Base-by-base conservation (phyloP, 1,140 invertebrate species). In the Berghia stephanieae region DNA sequence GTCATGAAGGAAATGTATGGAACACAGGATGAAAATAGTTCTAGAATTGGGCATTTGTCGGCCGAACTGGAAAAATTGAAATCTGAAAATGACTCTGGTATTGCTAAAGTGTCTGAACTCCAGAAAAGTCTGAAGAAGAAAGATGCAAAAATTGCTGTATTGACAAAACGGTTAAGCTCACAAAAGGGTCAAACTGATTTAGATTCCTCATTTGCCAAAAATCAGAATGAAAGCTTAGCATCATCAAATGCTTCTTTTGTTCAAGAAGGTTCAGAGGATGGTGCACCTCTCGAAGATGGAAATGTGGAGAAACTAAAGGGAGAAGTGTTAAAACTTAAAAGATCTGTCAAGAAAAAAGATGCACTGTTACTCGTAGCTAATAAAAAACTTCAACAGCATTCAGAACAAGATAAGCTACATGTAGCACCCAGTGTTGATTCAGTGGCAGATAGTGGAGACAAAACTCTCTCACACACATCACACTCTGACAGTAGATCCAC, bases 101-200 rank as follows among this genome's bases (percentile, higher is more conserved):
- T 68, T 55, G 18, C 75, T 24, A 80, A 85, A 75, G 71, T 82
- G 24, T n/a, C 69, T 43, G 66, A 76, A 34, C 66, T 80, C 6
- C 74, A 82, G 44, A 79, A 82, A 55, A 77, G 71, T 38, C 2
- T 82, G 40, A 80, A 79, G 66, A 82, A 80, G 67, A 78, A 79
- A 72, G 80, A 82, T 60, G 80, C 80, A 0, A 78, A 67, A 72
- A 60, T 79, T 60, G 43, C 52, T 21, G 68, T 60, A 21, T 27
- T 82, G 2, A 78, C 68, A 34, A 78, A 79, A 44, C 55, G 77
- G 52, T 31, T 80, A 44, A 72, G 21, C n/a, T 52, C 63, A n/a
- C n/a, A n/a, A n/a, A n/a, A n/a, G n/a, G n/a, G n/a, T n/a, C n/a
- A n/a, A n/a, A n/a, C n/a, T n/a, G n/a, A n/a, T n/a, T n/a, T n/a